A percentile compares a stretch with the other conserved stretches of the same genome.
These are phyloP conservation scores for Centroberyx gerrardi DNA, from an alignment of 2,797 vertebrate genomes.

Conservation along the genomic window DNA sequence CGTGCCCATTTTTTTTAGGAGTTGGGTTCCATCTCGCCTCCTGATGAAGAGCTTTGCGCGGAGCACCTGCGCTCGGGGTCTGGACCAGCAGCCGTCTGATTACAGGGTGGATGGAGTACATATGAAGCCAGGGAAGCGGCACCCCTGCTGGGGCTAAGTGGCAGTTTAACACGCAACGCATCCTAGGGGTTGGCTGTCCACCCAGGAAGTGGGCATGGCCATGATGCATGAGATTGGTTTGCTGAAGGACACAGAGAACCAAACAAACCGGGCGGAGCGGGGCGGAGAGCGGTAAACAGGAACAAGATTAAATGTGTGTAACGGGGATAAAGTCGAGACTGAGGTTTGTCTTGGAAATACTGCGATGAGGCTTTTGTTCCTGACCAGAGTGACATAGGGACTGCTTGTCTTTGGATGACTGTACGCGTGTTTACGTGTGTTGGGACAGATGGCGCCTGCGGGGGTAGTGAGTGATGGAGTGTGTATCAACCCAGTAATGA, in stretches of 20 bases:
- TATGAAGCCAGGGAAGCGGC: conserved; percentile 31
- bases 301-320: conserved; percentile 38
- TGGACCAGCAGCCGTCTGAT: conserved; percentile 59
- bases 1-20: conserved; percentile 44
- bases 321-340: conserved; percentile 16
- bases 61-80: conserved; percentile 72
- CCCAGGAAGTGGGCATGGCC: conserved; percentile 10
- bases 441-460: conserved; percentile 68
- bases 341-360: conserved; percentile 35
- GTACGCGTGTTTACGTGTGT: conserved; percentile 47
- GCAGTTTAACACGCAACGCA: conserved; percentile 46
- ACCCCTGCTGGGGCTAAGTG: conserved; percentile 59
- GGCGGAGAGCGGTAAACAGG: conserved; percentile 2
- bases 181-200: conserved; percentile 39
- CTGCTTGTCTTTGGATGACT: conserved; percentile 42
- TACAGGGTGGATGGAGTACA: conserved; percentile 56
- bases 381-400: conserved; percentile 30
- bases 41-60: conserved; percentile 66
- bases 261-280: conserved; percentile 32
- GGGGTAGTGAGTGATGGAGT: conserved; percentile 67
- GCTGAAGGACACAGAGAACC: conserved; percentile 52
- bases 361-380: conserved; percentile 55
- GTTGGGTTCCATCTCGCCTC: conserved; percentile 60
- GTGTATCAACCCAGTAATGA: conserved; percentile 67
- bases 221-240: conserved; percentile 24